Evolutionary conservation across 2,888 invertebrate genomes (phyloP).

Genomic region (Axea sp.): DNA sequence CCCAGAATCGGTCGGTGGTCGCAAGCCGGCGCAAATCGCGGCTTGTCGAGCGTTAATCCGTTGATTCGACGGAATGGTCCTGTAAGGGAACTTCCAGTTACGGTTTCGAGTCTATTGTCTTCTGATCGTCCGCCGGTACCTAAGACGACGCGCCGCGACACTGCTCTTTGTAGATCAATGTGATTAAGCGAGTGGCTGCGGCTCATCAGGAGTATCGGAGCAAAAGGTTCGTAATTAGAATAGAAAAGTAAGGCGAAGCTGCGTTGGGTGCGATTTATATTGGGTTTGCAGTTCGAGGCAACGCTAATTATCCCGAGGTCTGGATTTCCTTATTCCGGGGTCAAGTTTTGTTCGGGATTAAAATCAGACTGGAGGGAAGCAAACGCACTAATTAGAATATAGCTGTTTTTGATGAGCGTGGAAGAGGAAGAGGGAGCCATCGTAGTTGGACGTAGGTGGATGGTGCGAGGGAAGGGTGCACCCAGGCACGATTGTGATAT

Average conservation of each 20-base stretch:
- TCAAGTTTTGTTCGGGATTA: slow-evolving; percentile 21
- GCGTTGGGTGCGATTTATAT: too few species aligned
- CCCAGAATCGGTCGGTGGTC: too few species aligned
- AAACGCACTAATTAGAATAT: slow-evolving; percentile 77
- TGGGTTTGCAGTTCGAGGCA: too few species aligned
- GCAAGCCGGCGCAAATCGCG: slow-evolving; percentile 1
- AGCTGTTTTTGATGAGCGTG: slow-evolving; percentile 80
- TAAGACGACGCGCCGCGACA: slow-evolving; percentile 1
- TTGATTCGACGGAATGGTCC: slow-evolving; percentile 13
- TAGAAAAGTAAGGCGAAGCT: slow-evolving; percentile 2
- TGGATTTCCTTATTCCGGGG: slow-evolving; percentile 19
- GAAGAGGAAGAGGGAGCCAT: slow-evolving; percentile 78
- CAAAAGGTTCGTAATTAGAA: slow-evolving; percentile 20
- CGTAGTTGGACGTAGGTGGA: slow-evolving; percentile 64
- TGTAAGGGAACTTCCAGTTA: slow-evolving; percentile 22
- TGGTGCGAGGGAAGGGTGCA: slow-evolving; percentile 64
- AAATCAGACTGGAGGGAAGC: slow-evolving; percentile 35
- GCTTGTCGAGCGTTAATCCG: neutral
- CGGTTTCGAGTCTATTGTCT: slow-evolving; percentile 13
- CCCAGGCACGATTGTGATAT: slow-evolving; percentile 72
- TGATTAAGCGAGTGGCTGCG: slow-evolving; percentile 31
- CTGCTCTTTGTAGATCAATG: slow-evolving; percentile 3
- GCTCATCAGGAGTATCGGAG: slow-evolving; percentile 2
- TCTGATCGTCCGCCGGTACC: slow-evolving; percentile 5
- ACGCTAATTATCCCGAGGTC: too few species aligned